A percentile compares a stretch with the other conserved stretches of the same genome.
Evolutionary conservation across 2,888 invertebrate genomes (phyloP).

Genomic region (Cephus runcator): DNA sequence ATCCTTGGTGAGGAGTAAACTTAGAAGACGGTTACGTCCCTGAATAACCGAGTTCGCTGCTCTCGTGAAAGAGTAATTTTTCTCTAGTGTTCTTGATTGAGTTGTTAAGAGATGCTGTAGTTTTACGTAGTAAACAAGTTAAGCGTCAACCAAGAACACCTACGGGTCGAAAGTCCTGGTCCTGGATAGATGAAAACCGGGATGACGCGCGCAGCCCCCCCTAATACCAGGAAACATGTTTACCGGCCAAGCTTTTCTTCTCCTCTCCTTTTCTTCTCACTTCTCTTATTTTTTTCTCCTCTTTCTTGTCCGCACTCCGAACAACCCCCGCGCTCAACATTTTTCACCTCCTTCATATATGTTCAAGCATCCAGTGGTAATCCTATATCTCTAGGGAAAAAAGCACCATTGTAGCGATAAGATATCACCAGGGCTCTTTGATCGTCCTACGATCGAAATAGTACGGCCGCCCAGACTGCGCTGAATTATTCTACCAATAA

Average conservation of each 20-base stretch:
- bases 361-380: neutral
- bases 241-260: neutral
- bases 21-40: neutral
- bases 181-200: neutral
- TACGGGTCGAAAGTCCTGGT: neutral
- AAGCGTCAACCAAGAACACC: conserved; percentile 4
- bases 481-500: neutral
- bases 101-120: conserved; percentile 4
- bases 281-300: neutral
- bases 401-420: neutral
- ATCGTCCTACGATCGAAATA: neutral
- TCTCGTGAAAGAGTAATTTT: conserved; percentile 6
- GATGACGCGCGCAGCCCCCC: neutral
- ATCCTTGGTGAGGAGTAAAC: neutral
- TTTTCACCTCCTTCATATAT: conserved; percentile 5
- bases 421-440: neutral
- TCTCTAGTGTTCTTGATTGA: conserved; percentile 9
- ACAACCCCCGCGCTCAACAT: conserved; percentile 7
- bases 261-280: conserved; percentile 8
- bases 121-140: conserved; percentile 8
- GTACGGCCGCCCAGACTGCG: neutral
- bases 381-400: neutral
- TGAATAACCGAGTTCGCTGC: neutral
- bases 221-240: neutral
- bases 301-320: neutral